phyloP scores from a whole-genome alignment of 2,113 vertebrate species.

The Oryzias woworae region DNA sequence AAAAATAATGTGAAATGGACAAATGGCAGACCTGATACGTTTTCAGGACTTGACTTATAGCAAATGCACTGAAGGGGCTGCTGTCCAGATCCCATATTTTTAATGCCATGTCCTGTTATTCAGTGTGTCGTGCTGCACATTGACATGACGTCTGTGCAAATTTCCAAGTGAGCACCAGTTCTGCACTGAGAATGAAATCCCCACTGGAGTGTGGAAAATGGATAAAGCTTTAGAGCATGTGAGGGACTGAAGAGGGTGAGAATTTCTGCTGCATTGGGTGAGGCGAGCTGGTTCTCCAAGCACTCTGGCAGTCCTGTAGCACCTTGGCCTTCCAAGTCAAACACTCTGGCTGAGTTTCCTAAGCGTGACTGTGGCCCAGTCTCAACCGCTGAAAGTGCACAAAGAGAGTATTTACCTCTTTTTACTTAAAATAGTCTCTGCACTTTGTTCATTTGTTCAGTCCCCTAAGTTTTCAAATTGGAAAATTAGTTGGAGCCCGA shows the following conservation, averaged over 20 bases:
- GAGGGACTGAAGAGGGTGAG: constrained; percentile 46
- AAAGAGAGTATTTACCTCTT: constrained; percentile 53
- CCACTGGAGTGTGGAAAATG: constrained; percentile 51
- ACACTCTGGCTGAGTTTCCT: constrained; percentile 59
- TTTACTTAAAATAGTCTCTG: constrained; percentile 27
- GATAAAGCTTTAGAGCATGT: constrained; percentile 33
- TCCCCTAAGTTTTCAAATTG: not conserved
- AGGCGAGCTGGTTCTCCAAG: constrained; percentile 42
- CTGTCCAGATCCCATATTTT: constrained; percentile 28
- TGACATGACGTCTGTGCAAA: constrained; percentile 36
- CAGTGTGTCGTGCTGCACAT: constrained; percentile 29
- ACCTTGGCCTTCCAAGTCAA: constrained; percentile 65
- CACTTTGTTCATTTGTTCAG: not conserved
- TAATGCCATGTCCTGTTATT: constrained; percentile 33
- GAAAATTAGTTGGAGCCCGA: not conserved
- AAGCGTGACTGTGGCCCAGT: constrained; percentile 51
- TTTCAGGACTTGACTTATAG: constrained; percentile 32
- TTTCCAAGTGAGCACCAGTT: constrained; percentile 47
- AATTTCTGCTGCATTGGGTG: constrained; percentile 57
- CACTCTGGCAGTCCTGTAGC: constrained; percentile 42
- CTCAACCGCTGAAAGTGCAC: constrained; percentile 45
- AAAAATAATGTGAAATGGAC: constrained; percentile 55
- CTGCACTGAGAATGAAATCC: constrained; percentile 37
- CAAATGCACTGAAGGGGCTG: constrained; percentile 10
- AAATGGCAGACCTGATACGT: constrained; percentile 44